Base-by-base conservation (phyloP, 2,113 vertebrate genomes). In the Silurus glanis region DNA sequence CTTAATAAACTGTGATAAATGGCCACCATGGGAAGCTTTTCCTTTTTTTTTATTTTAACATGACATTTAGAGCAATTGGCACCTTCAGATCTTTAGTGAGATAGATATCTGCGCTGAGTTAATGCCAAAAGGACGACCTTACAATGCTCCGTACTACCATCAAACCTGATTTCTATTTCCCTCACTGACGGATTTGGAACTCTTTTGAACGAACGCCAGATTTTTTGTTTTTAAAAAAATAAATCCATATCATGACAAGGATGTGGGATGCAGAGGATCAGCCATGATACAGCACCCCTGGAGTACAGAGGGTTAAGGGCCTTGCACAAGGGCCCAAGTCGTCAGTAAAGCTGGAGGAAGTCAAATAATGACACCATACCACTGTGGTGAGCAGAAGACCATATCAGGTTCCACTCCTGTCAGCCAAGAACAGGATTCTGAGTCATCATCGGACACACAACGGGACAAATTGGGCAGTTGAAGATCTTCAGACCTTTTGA, bases 1-100 rank as follows among this genome's bases (percentile, higher is more conserved):
- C 47, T 82, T 64, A 59, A 80, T 62, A 69, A 90, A 89, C 80
- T 86, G 5, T 86, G 89, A 87, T 85, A 87, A 90, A 90, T 89
- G 87, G 90, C 67, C 89, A 91, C 89, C 88, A 6, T 17, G 25
- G 47, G 49, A 9, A 37, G 2, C 37, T 37, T 37, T 37, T 37
- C 10, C 25, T 82, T 80, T 84, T 83, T 59, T 89, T 87, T 13
- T 23, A 84, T 59, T 62, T 37, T 37, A 37, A 37, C 23, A 23
- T 76, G 72, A 66, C 72, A 85, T 85, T 85, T 78, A 62, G 59
- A 49, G 56, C 37, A 85, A 55, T 78, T 66, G 71, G 58, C 28
- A 53, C 58, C 58, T 85, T 59, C 17, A 56, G 82, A 56, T 72
- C 83, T 61, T 66, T 75, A 84, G 83, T n/a, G 72, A 78, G 83